phyloP scores from a whole-genome alignment of 2,888 invertebrate genomes.

The Heterodera filipjevi region DNA sequence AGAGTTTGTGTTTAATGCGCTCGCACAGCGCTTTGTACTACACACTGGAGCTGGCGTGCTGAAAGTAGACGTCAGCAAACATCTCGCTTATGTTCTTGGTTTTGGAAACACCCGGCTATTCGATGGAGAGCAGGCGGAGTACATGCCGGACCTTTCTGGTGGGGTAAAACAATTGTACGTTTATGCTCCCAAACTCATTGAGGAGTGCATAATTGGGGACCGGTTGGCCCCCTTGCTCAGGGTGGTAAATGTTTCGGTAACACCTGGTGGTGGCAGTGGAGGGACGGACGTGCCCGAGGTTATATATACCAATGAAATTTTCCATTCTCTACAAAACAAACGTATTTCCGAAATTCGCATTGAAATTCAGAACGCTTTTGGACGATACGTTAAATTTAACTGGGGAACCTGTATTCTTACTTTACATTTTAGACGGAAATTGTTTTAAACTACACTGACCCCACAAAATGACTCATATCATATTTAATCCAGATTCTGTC shows the following conservation, averaged over 20 bases:
- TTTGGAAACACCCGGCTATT: neutral
- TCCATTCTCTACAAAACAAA: conserved; percentile 2
- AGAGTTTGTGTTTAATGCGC: neutral
- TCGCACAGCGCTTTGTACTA: neutral
- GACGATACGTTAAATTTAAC: conserved; percentile 6
- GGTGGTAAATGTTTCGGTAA: conserved; percentile 20
- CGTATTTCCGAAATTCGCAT: conserved; percentile 15
- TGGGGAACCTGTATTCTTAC: neutral
- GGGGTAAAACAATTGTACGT: conserved; percentile 25
- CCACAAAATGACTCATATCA: neutral
- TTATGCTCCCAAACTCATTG: conserved; percentile 35
- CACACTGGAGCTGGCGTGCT: neutral
- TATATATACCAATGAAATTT: conserved; percentile 22
- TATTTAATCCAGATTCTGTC: conserved; percentile 1
- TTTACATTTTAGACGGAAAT: conserved; percentile 17
- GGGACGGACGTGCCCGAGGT: conserved; percentile 17
- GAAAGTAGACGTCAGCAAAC: neutral
- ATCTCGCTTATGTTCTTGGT: neutral
- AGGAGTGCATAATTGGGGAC: conserved; percentile 32
- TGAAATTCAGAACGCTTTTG: conserved; percentile 1
- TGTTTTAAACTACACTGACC: conserved; percentile 25
- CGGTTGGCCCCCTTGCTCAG: conserved; percentile 31
- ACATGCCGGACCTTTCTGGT: conserved; percentile 26
- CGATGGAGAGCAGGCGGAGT: neutral
- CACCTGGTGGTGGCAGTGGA: neutral